A percentile compares a stretch with the other conserved stretches of the same genome.
Conservation (phyloP, 2,113 vertebrate species). For the Protomyctophum bolini region DNA sequence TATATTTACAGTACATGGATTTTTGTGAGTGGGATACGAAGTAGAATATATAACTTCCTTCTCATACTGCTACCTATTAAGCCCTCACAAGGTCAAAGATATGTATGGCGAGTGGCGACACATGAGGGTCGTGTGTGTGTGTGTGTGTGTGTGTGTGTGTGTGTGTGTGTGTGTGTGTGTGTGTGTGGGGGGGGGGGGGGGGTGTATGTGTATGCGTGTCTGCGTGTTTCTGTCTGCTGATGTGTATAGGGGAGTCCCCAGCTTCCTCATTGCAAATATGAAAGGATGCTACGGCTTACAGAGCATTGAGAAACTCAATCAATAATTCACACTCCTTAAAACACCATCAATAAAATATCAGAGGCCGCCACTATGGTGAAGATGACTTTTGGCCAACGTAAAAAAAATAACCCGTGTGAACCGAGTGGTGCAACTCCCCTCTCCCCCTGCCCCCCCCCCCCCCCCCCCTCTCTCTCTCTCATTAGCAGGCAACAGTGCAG, state of each 20-base stretch:
- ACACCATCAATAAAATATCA: constrained; percentile 77
- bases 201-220: too few relatives aligned
- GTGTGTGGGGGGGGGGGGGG: background rate
- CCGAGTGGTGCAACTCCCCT: too few relatives aligned
- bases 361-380: constrained; percentile 20
- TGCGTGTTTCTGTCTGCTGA: constrained; percentile 1
- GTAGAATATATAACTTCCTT: background rate
- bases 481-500: too few relatives aligned
- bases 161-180: background rate
- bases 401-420: too few relatives aligned
- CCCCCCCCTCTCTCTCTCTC: too few relatives aligned
- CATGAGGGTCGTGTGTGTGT: too few relatives aligned
- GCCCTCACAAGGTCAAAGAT: too few relatives aligned
- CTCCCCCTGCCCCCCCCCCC: too few relatives aligned
- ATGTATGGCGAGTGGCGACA: too few relatives aligned
- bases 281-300: constrained; percentile 41
- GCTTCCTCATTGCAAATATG: constrained; percentile 37
- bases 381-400: constrained; percentile 30
- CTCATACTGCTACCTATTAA: too few relatives aligned
- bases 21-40: constrained; percentile 19
- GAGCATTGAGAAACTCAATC: constrained; percentile 46
- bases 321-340: constrained; percentile 76
- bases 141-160: too few relatives aligned
- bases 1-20: constrained; percentile 5
- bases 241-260: constrained; percentile 1